A percentile compares a stretch with the other conserved stretches of the same genome.
Evolutionary conservation across 2,113 vertebrate genomes (phyloP).

Genomic region (Argyrosomus japonicus): DNA sequence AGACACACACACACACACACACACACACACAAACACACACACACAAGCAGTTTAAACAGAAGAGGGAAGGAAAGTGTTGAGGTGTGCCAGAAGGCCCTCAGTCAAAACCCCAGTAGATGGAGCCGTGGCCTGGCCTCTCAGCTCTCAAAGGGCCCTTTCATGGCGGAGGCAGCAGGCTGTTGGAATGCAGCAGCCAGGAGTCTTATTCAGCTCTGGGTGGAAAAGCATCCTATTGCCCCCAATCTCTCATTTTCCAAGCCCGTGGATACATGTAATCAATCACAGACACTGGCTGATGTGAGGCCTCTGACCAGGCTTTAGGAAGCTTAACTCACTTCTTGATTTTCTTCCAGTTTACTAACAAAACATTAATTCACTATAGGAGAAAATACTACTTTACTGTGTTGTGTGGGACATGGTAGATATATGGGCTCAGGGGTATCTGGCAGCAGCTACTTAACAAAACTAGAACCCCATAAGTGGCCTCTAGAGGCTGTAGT

Average conservation of each 20-base stretch:
- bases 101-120: slow-evolving; percentile 73
- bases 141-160: slow-evolving; percentile 83
- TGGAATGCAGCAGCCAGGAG: slow-evolving; percentile 68
- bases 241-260: slow-evolving; percentile 44
- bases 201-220: slow-evolving; percentile 50
- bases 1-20: slow-evolving; percentile 15
- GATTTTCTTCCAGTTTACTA: background rate
- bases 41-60: slow-evolving; percentile 33
- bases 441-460: background rate
- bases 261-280: slow-evolving; percentile 52
- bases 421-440: background rate
- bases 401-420: background rate
- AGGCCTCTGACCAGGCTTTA: background rate
- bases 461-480: background rate
- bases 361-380: background rate
- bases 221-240: slow-evolving; percentile 56
- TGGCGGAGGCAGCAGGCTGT: slow-evolving; percentile 61
- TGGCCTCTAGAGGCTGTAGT: background rate
- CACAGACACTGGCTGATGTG: slow-evolving; percentile 5
- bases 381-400: background rate
- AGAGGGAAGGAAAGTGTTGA: slow-evolving; percentile 68
- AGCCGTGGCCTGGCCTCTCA: slow-evolving; percentile 68
- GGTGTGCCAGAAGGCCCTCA: slow-evolving; percentile 76
- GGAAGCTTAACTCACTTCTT: background rate
- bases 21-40: slow-evolving; percentile 19